These are phyloP conservation scores for Vidua chalybeata DNA, from an alignment of 2,113 vertebrate genomes.

Conservation along the genomic window DNA sequence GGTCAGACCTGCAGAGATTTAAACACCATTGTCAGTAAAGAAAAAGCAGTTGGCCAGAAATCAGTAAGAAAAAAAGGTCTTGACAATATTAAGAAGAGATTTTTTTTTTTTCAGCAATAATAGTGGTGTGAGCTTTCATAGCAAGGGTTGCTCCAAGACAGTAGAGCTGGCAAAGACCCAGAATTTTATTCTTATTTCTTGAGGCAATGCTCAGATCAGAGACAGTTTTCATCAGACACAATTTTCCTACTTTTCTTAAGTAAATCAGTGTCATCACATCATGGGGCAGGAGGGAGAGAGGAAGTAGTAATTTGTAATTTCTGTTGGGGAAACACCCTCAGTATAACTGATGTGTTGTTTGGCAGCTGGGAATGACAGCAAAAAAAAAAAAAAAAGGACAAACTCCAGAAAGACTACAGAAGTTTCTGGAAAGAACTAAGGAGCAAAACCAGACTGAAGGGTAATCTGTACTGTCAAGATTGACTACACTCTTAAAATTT, in stretches of 20 bases:
- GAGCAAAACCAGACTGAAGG: neutral
- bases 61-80: neutral
- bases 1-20: neutral
- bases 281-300: neutral
- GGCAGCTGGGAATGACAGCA: neutral
- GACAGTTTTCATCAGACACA: neutral
- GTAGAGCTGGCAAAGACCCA: slow-evolving; percentile 28
- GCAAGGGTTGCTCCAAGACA: slow-evolving; percentile 28
- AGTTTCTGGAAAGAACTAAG: neutral
- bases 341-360: neutral
- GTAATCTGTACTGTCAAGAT: neutral
- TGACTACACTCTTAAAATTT: neutral
- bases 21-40: neutral
- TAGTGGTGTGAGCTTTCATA: neutral
- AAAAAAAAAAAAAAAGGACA: neutral
- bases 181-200: slow-evolving; percentile 7
- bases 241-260: neutral
- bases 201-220: neutral
- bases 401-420: neutral
- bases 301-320: neutral
- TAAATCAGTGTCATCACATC: neutral
- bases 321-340: neutral
- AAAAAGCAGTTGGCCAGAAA: neutral
- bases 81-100: neutral
- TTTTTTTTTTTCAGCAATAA: neutral